phyloP scores from a whole-genome alignment of 92 coral and sea anemone genomes.

The Bergia puertoricense region DNA sequence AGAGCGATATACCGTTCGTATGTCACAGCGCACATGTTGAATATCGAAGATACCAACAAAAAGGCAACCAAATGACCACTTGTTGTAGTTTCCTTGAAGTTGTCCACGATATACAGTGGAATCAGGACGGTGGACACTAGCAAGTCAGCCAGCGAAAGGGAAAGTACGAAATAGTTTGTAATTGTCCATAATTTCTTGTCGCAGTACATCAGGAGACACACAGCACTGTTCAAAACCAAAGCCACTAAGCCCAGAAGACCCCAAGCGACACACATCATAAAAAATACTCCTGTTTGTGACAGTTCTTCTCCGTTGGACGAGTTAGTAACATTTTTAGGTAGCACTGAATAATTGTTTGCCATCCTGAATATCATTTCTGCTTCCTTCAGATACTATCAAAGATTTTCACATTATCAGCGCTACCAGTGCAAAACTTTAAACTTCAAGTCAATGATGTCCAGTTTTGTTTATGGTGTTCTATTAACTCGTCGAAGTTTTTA shows the following conservation, averaged over 20 bases:
- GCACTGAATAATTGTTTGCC: conserved; percentile 11
- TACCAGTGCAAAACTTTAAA: not conserved
- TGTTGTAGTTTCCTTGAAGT: conserved; percentile 63
- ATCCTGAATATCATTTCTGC: not conserved
- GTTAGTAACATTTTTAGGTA: not conserved
- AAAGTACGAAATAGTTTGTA: conserved; percentile 78
- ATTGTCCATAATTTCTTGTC: conserved; percentile 77
- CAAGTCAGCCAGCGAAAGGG: conserved; percentile 74
- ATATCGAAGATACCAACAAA: conserved; percentile 75
- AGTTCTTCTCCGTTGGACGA: not conserved
- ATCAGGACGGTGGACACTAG: conserved; percentile 72
- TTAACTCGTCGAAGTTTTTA: not conserved
- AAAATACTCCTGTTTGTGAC: conserved; percentile 4
- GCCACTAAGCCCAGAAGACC: conserved; percentile 63
- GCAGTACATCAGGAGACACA: conserved; percentile 65
- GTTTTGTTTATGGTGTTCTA: not conserved
- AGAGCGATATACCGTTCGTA: conserved; percentile 84
- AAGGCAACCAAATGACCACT: conserved; percentile 79
- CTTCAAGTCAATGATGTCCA: not conserved
- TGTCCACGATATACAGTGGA: conserved; percentile 67
- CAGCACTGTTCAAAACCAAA: conserved; percentile 65
- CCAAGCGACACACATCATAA: conserved; percentile 66
- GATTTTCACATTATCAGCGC: not conserved
- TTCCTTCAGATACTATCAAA: not conserved
- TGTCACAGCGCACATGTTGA: conserved; percentile 87